These are phyloP conservation scores for Phyllotreta cruciferae DNA, from an alignment of 2,888 invertebrate species.

Conservation along the genomic window DNA sequence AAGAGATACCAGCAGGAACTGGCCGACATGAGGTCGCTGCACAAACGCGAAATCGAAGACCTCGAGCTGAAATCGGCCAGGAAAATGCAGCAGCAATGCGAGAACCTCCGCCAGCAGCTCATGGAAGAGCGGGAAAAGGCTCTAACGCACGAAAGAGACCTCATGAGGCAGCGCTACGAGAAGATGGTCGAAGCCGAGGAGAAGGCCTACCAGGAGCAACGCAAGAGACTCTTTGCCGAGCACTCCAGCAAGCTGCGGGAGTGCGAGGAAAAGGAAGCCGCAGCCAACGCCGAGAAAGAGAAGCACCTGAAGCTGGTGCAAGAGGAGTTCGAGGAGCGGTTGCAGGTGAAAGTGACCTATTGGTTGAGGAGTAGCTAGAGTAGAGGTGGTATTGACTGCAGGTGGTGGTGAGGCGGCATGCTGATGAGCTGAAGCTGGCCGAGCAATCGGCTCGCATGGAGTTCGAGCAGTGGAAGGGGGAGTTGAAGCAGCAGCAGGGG, in stretches of 20 bases:
- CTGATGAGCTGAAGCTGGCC: slow-evolving; percentile 64
- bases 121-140: slow-evolving; percentile 69
- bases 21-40: slow-evolving; percentile 71
- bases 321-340: slow-evolving; percentile 62
- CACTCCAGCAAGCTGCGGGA: slow-evolving; percentile 58
- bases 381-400: slow-evolving; percentile 29
- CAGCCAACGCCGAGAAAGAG: slow-evolving; percentile 61
- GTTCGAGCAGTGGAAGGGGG: slow-evolving; percentile 70
- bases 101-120: slow-evolving; percentile 67
- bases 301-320: slow-evolving; percentile 61
- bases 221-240: slow-evolving; percentile 62
- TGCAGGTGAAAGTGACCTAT: slow-evolving; percentile 53
- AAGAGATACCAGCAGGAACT: slow-evolving; percentile 72
- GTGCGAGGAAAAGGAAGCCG: slow-evolving; percentile 61
- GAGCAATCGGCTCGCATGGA: slow-evolving; percentile 69
- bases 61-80: slow-evolving; percentile 67
- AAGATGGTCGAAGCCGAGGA: slow-evolving; percentile 65
- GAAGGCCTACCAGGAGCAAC: slow-evolving; percentile 64
- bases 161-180: slow-evolving; percentile 66
- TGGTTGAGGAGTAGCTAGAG: neutral
- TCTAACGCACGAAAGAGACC: slow-evolving; percentile 67
- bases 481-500: slow-evolving; percentile 69
- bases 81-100: slow-evolving; percentile 68
- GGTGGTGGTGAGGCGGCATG: slow-evolving; percentile 61
- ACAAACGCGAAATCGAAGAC: slow-evolving; percentile 72